These are phyloP conservation scores for Smutsia gigantea DNA, from an alignment of 2,797 vertebrate genomes.

Conservation along the genomic window DNA sequence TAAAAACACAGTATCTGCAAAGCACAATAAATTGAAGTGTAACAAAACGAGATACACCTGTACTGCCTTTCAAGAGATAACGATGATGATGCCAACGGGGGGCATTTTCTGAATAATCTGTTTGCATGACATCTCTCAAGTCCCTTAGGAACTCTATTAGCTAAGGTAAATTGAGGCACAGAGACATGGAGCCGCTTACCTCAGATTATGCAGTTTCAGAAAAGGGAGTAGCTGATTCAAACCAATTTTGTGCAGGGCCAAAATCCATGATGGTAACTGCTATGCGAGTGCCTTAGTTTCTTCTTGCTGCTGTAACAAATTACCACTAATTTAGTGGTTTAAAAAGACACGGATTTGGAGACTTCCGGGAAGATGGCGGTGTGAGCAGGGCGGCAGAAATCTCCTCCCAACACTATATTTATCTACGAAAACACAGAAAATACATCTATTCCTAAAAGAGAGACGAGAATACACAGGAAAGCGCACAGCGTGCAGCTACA, in stretches of 20 bases:
- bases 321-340: neutral
- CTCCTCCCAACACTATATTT: too few relatives aligned
- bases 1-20: too few relatives aligned
- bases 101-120: neutral
- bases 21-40: too few relatives aligned
- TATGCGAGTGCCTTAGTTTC: rapidly evolving
- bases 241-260: neutral
- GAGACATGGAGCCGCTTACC: neutral
- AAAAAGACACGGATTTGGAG: neutral
- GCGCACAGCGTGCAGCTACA: too few relatives aligned
- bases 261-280: neutral
- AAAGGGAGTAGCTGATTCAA: neutral
- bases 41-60: too few relatives aligned
- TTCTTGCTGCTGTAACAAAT: neutral
- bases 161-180: neutral
- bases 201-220: neutral
- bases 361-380: too few relatives aligned
- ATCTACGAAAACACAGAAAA: too few relatives aligned
- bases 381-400: too few relatives aligned
- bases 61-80: neutral
- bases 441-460: too few relatives aligned
- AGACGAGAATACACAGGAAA: too few relatives aligned
- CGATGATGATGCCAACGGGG: neutral
- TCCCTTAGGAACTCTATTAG: neutral
- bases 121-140: neutral